Percentiles rank a stretch among this genome's conserved stretches.
These are phyloP conservation scores for Netelia virgata DNA, from an alignment of 2,888 invertebrate genomes.

Conservation along the genomic window DNA sequence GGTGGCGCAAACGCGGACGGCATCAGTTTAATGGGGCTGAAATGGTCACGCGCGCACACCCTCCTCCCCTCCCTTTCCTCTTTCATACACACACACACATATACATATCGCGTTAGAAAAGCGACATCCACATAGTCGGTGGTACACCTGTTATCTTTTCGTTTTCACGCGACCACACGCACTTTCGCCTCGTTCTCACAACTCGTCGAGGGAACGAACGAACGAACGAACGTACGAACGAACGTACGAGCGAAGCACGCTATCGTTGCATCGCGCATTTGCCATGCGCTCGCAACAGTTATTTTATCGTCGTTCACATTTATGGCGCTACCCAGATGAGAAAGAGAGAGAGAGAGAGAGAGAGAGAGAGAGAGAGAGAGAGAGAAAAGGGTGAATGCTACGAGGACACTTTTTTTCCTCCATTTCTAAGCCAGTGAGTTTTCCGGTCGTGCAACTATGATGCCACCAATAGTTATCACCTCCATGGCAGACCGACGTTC, in stretches of 20 bases:
- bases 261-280: conserved; percentile 68
- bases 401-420: conserved; percentile 47
- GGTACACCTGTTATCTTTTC: conserved; percentile 66
- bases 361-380: not conserved
- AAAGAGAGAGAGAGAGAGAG: conserved; percentile 11
- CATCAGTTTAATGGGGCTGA: conserved; percentile 69
- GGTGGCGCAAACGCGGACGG: conserved; percentile 52
- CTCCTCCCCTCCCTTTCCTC: conserved; percentile 10
- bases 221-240: conserved; percentile 48
- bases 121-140: conserved; percentile 33
- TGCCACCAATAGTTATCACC: conserved; percentile 64
- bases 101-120: conserved; percentile 40
- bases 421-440: conserved; percentile 41
- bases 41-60: conserved; percentile 65
- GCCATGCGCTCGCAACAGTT: conserved; percentile 68
- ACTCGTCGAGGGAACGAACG: conserved; percentile 33
- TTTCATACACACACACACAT: not conserved
- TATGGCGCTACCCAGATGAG: conserved; percentile 47
- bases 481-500: conserved; percentile 35
- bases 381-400: not conserved
- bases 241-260: conserved; percentile 55
- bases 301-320: conserved; percentile 67
- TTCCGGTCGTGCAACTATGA: conserved; percentile 47
- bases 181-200: conserved; percentile 56
- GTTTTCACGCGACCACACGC: conserved; percentile 70